A percentile compares a stretch with the other conserved stretches of the same genome.
Conservation (phyloP, 2,113 vertebrate genomes). For the Phalacrocorax pelagicus region DNA sequence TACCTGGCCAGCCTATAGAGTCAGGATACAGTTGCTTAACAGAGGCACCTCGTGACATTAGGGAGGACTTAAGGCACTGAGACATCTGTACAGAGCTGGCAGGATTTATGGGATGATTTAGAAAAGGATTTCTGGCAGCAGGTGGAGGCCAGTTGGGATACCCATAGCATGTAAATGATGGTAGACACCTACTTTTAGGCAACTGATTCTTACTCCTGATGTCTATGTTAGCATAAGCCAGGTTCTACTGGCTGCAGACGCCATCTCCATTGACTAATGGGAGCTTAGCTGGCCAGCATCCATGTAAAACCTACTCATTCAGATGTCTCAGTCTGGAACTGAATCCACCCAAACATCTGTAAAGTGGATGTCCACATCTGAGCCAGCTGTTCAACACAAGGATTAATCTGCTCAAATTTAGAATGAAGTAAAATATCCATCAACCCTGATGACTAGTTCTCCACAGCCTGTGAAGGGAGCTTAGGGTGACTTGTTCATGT, state of each 20-base stretch:
- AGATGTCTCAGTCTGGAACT: neutral
- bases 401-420: neutral
- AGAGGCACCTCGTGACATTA: neutral
- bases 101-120: neutral
- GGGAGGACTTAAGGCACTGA: neutral
- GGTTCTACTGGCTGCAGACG: neutral
- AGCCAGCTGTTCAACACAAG: neutral
- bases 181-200: neutral
- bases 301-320: neutral
- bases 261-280: neutral
- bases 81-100: neutral
- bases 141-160: neutral
- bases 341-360: neutral
- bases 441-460: neutral
- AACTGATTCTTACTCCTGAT: neutral
- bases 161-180: neutral
- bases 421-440: neutral
- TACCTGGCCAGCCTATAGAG: neutral
- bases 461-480: neutral
- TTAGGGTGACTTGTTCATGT: neutral
- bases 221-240: neutral
- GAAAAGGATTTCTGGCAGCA: neutral
- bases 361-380: neutral
- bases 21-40: neutral
- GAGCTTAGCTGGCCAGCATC: neutral